Conservation (phyloP, 2,888 invertebrate species). For the Mayetiola destructor region DNA sequence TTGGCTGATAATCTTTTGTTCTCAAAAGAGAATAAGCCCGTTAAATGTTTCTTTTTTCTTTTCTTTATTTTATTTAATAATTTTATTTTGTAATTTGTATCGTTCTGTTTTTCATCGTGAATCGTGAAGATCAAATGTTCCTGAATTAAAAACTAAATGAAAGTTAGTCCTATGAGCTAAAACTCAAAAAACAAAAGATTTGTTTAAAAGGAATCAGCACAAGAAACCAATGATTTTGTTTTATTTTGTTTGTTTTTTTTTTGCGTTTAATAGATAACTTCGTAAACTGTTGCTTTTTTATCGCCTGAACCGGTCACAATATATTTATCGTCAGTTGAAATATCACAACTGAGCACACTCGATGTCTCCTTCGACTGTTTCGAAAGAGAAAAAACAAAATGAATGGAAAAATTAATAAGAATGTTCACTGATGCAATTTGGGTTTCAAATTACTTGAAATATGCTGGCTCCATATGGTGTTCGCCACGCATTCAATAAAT, state of each 20-base stretch:
- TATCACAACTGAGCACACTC: conserved; percentile 95
- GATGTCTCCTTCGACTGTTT: conserved; percentile 85
- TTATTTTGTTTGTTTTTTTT: too few species aligned
- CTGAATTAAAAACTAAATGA: too few species aligned
- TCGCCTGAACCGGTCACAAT: conserved; percentile 97
- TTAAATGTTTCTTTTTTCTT: too few species aligned
- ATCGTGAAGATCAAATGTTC: too few species aligned
- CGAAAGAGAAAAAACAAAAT: neutral
- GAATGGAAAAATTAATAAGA: neutral
- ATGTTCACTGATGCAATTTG: neutral
- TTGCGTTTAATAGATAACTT: conserved; percentile 60
- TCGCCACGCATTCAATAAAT: conserved; percentile 91
- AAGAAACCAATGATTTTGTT: neutral
- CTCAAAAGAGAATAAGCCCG: too few species aligned
- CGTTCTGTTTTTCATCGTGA: too few species aligned
- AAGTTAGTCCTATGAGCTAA: too few species aligned
- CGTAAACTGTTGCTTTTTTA: conserved; percentile 94
- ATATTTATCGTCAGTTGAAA: conserved; percentile 93
- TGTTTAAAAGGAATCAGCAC: too few species aligned
- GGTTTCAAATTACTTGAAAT: conserved; percentile 62
- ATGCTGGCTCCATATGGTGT: conserved; percentile 96
- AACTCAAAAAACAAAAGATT: too few species aligned
- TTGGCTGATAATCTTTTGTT: too few species aligned
- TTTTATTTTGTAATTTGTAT: too few species aligned
- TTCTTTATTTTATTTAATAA: too few species aligned